A percentile compares a stretch with the other conserved stretches of the same genome.
These are phyloP conservation scores for Mythimna loreyi DNA, from an alignment of 2,888 invertebrate genomes.

Conservation along the genomic window DNA sequence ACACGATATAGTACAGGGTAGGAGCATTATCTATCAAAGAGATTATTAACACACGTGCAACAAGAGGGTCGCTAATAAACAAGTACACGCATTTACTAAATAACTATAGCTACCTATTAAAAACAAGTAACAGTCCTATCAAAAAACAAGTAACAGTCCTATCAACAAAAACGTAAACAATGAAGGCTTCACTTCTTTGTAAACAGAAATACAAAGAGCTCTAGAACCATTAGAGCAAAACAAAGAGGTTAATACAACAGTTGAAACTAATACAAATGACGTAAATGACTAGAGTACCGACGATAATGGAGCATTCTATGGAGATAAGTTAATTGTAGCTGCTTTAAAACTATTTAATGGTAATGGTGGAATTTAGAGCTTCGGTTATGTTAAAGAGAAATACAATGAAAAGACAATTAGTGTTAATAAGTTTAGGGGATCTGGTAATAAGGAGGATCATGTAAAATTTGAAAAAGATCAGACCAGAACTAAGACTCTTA, in stretches of 20 bases:
- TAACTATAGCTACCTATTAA: background rate
- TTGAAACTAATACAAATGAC: slow-evolving; percentile 6
- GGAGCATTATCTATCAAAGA: too few species aligned
- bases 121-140: background rate
- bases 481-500: too few species aligned
- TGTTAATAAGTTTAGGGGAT: background rate
- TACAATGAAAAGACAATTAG: slow-evolving; percentile 5
- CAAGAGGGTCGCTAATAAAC: too few species aligned
- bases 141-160: background rate
- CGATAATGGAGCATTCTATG: slow-evolving; percentile 19
- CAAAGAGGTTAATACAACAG: background rate
- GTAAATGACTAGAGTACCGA: slow-evolving; percentile 8
- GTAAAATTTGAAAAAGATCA: too few species aligned
- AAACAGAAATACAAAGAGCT: slow-evolving; percentile 15
- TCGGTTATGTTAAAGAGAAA: background rate
- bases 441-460: too few species aligned
- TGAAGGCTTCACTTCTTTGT: slow-evolving; percentile 2
- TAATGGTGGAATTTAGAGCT: slow-evolving; percentile 8
- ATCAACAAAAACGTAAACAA: slow-evolving; percentile 3
- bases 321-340: slow-evolving; percentile 20
- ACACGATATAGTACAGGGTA: too few species aligned
- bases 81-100: too few species aligned
- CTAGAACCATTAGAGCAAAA: background rate
- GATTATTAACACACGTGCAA: too few species aligned
- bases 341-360: slow-evolving; percentile 8